Conservation (phyloP, 2,113 vertebrate species). For the Nyctibius bracteatus region DNA sequence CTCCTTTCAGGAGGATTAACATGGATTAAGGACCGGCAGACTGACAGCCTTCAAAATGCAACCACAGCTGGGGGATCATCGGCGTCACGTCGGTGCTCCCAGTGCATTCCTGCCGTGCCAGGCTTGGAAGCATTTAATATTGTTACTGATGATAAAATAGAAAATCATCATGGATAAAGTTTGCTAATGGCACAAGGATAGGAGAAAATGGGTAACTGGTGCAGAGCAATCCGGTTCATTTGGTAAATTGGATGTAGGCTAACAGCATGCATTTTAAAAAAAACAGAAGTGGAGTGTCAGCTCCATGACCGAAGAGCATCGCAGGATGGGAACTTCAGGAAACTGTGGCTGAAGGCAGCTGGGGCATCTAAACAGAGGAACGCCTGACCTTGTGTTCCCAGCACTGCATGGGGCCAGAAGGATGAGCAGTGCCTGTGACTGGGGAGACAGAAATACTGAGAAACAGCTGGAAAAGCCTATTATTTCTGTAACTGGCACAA, state of each 20-base stretch:
- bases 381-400: not conserved
- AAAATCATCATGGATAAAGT: not conserved
- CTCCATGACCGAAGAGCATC: not conserved
- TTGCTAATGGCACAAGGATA: not conserved
- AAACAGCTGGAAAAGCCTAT: not conserved
- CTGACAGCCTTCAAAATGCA: not conserved
- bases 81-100: accelerated
- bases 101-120: accelerated
- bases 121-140: not conserved
- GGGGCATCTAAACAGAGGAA: accelerated
- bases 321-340: not conserved
- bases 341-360: not conserved
- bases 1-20: not conserved
- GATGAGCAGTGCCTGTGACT: too few species aligned
- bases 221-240: not conserved
- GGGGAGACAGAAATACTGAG: not conserved
- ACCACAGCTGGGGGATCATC: not conserved
- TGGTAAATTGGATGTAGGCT: not conserved
- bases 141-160: not conserved
- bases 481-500: not conserved
- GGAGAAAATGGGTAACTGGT: not conserved
- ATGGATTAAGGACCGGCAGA: not conserved
- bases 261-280: not conserved
- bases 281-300: not conserved
- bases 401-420: accelerated